phyloP scores from a whole-genome alignment of 1,140 invertebrate species.

The Diplogasteroides magnus region DNA sequence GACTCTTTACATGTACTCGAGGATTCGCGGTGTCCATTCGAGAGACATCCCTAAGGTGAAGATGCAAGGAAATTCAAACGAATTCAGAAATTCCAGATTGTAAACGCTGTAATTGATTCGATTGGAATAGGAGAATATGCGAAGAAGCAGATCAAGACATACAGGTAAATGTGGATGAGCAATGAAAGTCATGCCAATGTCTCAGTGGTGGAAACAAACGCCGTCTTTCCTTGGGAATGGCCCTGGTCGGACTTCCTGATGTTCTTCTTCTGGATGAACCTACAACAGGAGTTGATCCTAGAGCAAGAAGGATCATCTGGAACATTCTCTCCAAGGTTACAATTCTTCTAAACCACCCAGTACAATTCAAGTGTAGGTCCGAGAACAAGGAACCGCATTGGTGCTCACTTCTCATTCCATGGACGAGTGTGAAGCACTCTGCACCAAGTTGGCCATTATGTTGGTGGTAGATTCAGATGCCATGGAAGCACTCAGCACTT shows the following conservation, averaged over 20 bases:
- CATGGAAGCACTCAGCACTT: slow-evolving; percentile 68
- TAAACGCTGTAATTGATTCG: slow-evolving; percentile 41
- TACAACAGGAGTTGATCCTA: slow-evolving; percentile 59
- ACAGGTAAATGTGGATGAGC: slow-evolving; percentile 29
- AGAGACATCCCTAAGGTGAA: slow-evolving; percentile 35
- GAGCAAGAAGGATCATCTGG: slow-evolving; percentile 62
- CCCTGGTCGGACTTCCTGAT: slow-evolving; percentile 69
- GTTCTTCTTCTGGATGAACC: slow-evolving; percentile 69
- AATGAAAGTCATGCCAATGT: slow-evolving; percentile 27
- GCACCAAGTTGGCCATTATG: slow-evolving; percentile 75
- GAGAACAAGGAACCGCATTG: slow-evolving; percentile 22
- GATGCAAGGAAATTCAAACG: not conserved
- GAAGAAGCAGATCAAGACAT: slow-evolving; percentile 36
- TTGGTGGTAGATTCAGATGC: slow-evolving; percentile 72
- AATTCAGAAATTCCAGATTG: slow-evolving; percentile 27
- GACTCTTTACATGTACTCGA: slow-evolving; percentile 69
- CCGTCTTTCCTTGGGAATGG: slow-evolving; percentile 51
- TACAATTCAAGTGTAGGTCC: slow-evolving; percentile 4
- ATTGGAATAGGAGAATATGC: slow-evolving; percentile 39
- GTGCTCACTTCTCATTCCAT: slow-evolving; percentile 62
- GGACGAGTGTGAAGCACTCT: slow-evolving; percentile 79
- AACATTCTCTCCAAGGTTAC: slow-evolving; percentile 48
- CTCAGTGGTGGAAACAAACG: not conserved
- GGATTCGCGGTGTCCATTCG: slow-evolving; percentile 65
- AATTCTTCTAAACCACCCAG: not conserved